These are phyloP conservation scores for Macropus fuliginosus DNA, from an alignment of 2,797 vertebrate genomes.

Conservation along the genomic window DNA sequence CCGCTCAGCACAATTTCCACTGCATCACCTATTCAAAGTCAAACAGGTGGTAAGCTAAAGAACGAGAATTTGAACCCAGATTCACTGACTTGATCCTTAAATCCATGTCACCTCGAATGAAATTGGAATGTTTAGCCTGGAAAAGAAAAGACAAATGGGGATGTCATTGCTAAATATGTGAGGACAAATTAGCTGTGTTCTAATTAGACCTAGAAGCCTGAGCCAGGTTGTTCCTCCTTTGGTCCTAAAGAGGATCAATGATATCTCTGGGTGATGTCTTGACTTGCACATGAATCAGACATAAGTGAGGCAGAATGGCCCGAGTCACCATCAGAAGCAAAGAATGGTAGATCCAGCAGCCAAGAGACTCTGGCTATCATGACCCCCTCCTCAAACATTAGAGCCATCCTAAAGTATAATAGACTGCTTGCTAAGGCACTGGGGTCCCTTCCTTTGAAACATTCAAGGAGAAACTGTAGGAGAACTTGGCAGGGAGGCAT, in stretches of 20 bases:
- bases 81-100: neutral
- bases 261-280: too few species aligned
- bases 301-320: too few species aligned
- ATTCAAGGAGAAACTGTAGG: neutral
- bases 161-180: neutral
- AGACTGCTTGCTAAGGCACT: neutral
- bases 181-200: neutral
- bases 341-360: neutral
- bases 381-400: neutral
- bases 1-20: neutral
- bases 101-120: neutral
- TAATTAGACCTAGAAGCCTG: neutral
- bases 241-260: too few species aligned
- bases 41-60: neutral
- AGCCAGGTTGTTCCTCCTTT: neutral
- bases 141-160: neutral
- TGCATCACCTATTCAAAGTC: neutral
- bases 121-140: neutral
- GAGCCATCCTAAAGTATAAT: neutral
- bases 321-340: neutral
- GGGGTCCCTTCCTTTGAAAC: neutral
- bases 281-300: too few species aligned
- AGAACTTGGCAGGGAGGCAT: neutral
- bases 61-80: neutral
- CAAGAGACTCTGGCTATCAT: neutral